Evolutionary conservation across 1,140 invertebrate genomes (phyloP).

Genomic region (Penaeus indicus): DNA sequence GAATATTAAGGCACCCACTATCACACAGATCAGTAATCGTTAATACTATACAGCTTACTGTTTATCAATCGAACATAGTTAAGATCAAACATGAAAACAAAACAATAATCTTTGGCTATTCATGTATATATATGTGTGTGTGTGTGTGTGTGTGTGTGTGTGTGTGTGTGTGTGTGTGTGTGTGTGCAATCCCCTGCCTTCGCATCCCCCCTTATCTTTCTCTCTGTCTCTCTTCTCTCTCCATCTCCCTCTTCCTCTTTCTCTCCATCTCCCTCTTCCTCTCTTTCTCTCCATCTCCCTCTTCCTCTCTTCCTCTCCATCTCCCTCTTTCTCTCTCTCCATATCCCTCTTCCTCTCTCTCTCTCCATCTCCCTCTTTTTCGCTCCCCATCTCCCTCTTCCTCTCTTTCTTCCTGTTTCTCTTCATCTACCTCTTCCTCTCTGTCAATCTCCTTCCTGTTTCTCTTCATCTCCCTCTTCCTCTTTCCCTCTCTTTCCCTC

Average conservation of each 20-base stretch:
- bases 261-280: constrained; percentile 23
- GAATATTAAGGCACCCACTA: too few relatives aligned
- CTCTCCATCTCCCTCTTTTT: neutral
- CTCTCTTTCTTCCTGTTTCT: neutral
- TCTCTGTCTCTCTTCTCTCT: neutral
- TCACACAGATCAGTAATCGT: too few relatives aligned
- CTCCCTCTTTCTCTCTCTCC: neutral
- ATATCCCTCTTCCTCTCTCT: neutral
- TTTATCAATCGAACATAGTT: too few relatives aligned
- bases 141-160: constrained; percentile 28
- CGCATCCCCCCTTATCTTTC: neutral
- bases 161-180: neutral
- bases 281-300: neutral
- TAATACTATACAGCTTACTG: too few relatives aligned
- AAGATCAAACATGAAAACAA: neutral
- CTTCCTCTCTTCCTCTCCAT: neutral
- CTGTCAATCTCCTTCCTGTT: too few relatives aligned
- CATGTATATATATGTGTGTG: neutral
- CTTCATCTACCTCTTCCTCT: too few relatives aligned
- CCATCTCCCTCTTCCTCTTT: neutral
- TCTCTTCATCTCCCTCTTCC: too few relatives aligned
- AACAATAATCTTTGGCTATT: neutral
- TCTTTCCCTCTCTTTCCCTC: too few relatives aligned
- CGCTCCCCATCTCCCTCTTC: neutral
- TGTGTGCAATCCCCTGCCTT: neutral